Evolutionary conservation across 1,140 invertebrate species (phyloP).

Genomic region (Pemphigus obesinymphae): DNA sequence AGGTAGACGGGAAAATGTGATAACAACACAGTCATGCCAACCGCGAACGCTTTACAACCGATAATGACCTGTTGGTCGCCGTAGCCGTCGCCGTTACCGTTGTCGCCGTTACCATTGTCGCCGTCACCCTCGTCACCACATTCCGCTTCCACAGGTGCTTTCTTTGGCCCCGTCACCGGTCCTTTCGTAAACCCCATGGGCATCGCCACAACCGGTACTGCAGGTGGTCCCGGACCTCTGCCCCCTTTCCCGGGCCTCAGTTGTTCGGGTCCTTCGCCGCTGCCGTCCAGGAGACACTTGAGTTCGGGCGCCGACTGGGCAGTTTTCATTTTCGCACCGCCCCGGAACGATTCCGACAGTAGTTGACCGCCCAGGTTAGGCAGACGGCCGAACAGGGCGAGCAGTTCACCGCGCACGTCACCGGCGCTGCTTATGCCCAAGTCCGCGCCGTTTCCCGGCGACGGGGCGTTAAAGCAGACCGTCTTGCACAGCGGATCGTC

Average conservation of each 20-base stretch:
- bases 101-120: not conserved
- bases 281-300: constrained; percentile 1
- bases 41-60: not conserved
- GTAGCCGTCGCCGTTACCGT: not conserved
- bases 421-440: not conserved
- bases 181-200: not conserved
- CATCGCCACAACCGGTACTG: not conserved
- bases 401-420: not conserved
- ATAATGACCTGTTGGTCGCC: not conserved
- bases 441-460: not conserved
- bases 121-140: not conserved
- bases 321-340: constrained; percentile 2
- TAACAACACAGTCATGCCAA: too few species aligned
- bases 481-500: constrained; percentile 1
- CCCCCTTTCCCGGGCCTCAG: not conserved
- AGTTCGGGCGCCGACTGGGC: constrained; percentile 30
- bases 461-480: not conserved
- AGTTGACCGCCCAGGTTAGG: constrained; percentile 45
- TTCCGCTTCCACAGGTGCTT: too few species aligned
- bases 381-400: constrained; percentile 44
- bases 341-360: constrained; percentile 37
- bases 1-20: too few species aligned
- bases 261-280: not conserved
- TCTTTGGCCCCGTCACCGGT: not conserved
- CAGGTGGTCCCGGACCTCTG: not conserved